Evolutionary conservation across 2,797 vertebrate genomes (phyloP).

Genomic region (Poecilia picta): DNA sequence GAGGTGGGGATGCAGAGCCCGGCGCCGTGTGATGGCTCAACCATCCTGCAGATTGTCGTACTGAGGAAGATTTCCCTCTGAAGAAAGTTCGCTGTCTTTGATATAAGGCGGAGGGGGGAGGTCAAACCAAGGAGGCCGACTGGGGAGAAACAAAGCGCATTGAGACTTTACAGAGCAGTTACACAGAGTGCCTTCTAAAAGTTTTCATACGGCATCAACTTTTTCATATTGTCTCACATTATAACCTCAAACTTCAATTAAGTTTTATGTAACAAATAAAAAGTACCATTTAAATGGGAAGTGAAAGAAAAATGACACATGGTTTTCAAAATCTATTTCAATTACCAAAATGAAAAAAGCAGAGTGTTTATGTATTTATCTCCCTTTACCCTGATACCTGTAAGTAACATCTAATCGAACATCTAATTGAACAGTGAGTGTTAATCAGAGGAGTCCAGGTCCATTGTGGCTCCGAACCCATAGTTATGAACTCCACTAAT

Average conservation of each 20-base stretch:
- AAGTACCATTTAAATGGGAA: neutral
- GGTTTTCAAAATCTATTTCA: neutral
- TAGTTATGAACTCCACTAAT: neutral
- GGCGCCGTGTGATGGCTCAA: conserved; percentile 8
- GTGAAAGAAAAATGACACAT: neutral
- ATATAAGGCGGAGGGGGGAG: conserved; percentile 95
- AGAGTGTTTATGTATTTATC: neutral
- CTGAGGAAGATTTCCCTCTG: conserved; percentile 87
- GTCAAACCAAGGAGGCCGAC: conserved; percentile 95
- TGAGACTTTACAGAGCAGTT: neutral
- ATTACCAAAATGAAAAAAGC: neutral
- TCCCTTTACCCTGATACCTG: neutral
- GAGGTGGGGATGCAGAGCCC: conserved; percentile 38
- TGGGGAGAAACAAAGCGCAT: conserved; percentile 44
- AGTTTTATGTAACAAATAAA: neutral
- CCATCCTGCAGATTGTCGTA: conserved; percentile 78
- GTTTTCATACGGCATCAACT: neutral
- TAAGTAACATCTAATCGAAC: neutral
- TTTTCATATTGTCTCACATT: neutral
- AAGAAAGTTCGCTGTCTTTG: conserved; percentile 80
- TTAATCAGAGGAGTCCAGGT: neutral
- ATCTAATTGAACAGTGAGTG: neutral
- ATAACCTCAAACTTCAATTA: neutral
- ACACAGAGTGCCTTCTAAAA: neutral
- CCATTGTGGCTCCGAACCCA: neutral